Base-by-base conservation (phyloP, 2,888 invertebrate genomes). In the Argyresthia goedartella region DNA sequence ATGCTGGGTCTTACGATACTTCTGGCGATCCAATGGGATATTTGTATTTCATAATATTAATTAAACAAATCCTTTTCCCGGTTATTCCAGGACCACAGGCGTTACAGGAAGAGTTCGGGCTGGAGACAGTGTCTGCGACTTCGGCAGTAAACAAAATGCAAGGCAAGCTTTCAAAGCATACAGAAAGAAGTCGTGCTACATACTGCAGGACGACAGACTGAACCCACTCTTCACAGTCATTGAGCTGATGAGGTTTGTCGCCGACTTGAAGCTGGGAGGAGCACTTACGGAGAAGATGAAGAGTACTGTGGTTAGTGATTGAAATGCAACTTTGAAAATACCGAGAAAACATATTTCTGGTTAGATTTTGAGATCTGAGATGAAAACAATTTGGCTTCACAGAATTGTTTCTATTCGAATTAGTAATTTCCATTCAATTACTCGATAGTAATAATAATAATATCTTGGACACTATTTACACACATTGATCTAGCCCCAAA, bases 141-240 rank as follows among this genome's bases (percentile, higher is more conserved):
- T 81, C 13, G 77, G 71, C 0, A 69, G 68, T 1, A 73, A 88
- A 52, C 77, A 88, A n/a, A 53, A 62, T 55, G 60, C 76, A 58
- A 63, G 86, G 50, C 36, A 58, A 35, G 58, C 75, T 58, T 69
- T 89, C 51, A 77, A 88, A 55, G 89, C 91, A 0, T 85, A 81
- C 73, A 88, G 91, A 35, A 96, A 95, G 72, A 89, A 94, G 60
- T 93, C 94, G 8, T 95, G 95, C 69, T 98, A 98, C 78, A 98
- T 98, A 58, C 92, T 97, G 73, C 98, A 98, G 73, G 95, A 96
- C 61, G 96, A 97, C 73, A 89, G 92, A 57, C 88, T 97, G 41
- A 90, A 92, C 62, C 91, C 93, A 0, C 90, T 94, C 57, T 94
- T 98, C 69, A 94, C 94, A 0, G 95, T 97, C 0, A 81, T 85